These are phyloP conservation scores for Psettodes erumei DNA, from an alignment of 2,113 vertebrate genomes.

Conservation along the genomic window DNA sequence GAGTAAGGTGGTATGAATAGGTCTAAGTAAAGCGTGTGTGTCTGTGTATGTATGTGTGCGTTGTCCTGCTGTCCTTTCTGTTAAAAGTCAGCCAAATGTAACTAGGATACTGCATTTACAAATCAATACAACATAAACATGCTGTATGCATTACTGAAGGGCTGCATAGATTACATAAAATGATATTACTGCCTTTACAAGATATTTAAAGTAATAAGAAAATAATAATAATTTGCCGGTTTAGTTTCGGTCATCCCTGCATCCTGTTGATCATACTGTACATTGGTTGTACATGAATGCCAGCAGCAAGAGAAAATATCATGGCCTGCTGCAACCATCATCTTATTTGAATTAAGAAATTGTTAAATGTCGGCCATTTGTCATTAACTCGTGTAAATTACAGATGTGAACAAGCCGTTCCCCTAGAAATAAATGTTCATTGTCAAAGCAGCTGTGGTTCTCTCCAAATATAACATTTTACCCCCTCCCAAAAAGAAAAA, in stretches of 20 bases:
- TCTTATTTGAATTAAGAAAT: slow-evolving; percentile 7
- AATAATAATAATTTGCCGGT: neutral
- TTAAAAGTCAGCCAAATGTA: slow-evolving; percentile 6
- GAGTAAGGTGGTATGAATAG: neutral
- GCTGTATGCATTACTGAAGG: neutral
- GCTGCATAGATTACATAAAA: neutral
- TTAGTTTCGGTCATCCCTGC: neutral
- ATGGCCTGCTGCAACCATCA: neutral
- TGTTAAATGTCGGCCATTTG: neutral
- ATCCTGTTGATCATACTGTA: neutral
- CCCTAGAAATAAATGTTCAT: neutral
- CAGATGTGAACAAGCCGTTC: slow-evolving; percentile 9
- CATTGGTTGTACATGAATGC: neutral
- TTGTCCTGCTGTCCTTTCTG: slow-evolving; percentile 1
- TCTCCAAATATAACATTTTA: slow-evolving; percentile 11
- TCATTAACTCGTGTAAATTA: neutral
- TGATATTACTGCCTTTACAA: neutral
- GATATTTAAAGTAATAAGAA: neutral
- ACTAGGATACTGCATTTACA: neutral
- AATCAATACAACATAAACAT: neutral
- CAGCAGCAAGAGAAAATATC: neutral
- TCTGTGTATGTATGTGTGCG: neutral
- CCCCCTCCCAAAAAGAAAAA: too few relatives aligned
- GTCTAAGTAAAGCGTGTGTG: neutral
- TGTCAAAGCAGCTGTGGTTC: slow-evolving; percentile 1